Conservation (phyloP, 2,888 invertebrate genomes). For the Nemapogon koenigi region DNA sequence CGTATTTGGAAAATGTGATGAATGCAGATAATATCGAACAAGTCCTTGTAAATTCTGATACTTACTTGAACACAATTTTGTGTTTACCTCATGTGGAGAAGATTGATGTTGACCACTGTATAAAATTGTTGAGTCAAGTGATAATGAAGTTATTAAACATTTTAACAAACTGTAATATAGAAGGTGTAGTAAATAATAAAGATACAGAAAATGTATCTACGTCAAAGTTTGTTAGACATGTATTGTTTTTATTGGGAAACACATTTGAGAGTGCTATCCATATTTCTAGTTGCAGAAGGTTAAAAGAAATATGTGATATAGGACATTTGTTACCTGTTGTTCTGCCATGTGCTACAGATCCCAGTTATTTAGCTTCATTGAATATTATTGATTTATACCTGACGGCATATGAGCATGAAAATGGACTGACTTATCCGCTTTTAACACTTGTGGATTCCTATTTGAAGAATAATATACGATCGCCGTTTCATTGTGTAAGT, state of each 20-base stretch:
- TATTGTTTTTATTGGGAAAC: slow-evolving; percentile 62
- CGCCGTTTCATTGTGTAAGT: slow-evolving; percentile 72
- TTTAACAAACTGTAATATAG: slow-evolving; percentile 35
- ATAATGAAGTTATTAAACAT: slow-evolving; percentile 30
- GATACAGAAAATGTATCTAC: slow-evolving; percentile 37
- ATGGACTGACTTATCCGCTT: slow-evolving; percentile 41
- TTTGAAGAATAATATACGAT: slow-evolving; percentile 69
- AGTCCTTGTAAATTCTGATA: slow-evolving; percentile 39
- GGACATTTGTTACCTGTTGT: slow-evolving; percentile 44
- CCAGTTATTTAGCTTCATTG: slow-evolving; percentile 51
- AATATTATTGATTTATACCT: slow-evolving; percentile 62
- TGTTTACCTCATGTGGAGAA: slow-evolving; percentile 64
- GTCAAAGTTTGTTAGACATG: slow-evolving; percentile 39
- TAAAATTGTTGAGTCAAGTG: slow-evolving; percentile 35
- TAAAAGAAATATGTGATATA: slow-evolving; percentile 50
- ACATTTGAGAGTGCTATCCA: slow-evolving; percentile 68
- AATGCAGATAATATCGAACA: slow-evolving; percentile 33
- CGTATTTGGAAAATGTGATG: slow-evolving; percentile 35
- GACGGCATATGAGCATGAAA: slow-evolving; percentile 51
- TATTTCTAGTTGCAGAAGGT: slow-evolving; percentile 49
- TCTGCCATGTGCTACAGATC: slow-evolving; percentile 46
- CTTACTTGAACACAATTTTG: slow-evolving; percentile 53
- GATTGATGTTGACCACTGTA: slow-evolving; percentile 37
- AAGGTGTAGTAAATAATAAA: slow-evolving; percentile 28
- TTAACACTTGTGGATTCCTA: slow-evolving; percentile 53